Evolutionary conservation across 2,888 invertebrate genomes (phyloP), one percentile per base, ranked within the genome.

Genomic region (Tenthredo notha): DNA sequence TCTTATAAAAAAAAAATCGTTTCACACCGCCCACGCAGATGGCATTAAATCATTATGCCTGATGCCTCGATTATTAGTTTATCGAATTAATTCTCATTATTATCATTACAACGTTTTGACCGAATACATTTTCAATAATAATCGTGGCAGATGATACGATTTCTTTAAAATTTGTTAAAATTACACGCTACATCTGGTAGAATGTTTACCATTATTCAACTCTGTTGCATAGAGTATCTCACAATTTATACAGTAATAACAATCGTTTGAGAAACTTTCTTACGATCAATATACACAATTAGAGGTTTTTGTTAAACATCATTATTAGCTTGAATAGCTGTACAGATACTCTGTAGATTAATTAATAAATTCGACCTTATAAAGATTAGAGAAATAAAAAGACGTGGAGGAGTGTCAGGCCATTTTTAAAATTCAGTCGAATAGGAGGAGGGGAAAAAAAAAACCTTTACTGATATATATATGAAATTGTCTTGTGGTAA

Each of bases 191-290:
- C 33, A 67, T 15, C 33, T 12, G 12, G 33, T 18, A 18, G 67
- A 67, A 15, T 12, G 33, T 67, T 67, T 67, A n/a, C 54, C 61
- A 25, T 61, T 25, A 2, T 58, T 25, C 25, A 61, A 25, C 21
- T 33, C 37, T 15, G 72, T 72, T 72, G 40, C 18, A 37, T 37
- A 72, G 12, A 37, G 21, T 72, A 7, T 18, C 21, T 40, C 21
- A 74, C 43, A 29, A 67, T 67, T 33, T 21, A 40, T 74, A 74
- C 74, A 74, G 25, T 7, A 74, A 74, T 21, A 74, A 74, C 21
- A 74, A 74, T 10, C 74, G 74, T 74, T 74, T 21, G n/a, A 21
- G 12, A 43, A 74, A 74, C n/a, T 74, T 43, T 6, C 21, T 43
- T 12, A 9, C 74, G 37, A 33, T 70, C 70, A 37, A 70, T 70